Percentiles rank a stretch among this genome's conserved stretches.
These are phyloP conservation scores for Ametastegia equiseti DNA, from an alignment of 2,888 invertebrate genomes.

Conservation along the genomic window DNA sequence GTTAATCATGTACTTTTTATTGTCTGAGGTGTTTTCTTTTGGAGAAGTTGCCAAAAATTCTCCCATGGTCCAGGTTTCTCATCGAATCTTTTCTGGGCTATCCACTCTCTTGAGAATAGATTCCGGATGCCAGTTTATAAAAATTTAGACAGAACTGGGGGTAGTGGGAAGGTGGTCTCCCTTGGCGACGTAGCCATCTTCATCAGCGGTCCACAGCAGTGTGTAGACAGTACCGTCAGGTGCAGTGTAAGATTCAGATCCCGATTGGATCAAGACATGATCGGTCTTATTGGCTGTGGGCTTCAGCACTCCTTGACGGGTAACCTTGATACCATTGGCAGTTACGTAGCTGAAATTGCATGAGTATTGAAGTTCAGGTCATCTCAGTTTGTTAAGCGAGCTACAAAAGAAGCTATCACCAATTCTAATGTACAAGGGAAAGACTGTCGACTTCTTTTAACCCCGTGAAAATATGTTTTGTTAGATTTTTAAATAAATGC, in stretches of 20 bases:
- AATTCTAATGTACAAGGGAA: neutral
- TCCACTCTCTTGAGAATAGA: neutral
- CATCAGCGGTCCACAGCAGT: constrained; percentile 24
- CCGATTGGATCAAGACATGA: constrained; percentile 27
- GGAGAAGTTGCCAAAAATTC: neutral
- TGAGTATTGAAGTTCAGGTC: neutral
- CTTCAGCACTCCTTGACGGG: constrained; percentile 25
- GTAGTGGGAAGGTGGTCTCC: constrained; percentile 34
- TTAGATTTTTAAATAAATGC: no score
- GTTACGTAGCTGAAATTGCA: constrained; percentile 5
- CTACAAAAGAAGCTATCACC: neutral
- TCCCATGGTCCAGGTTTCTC: neutral
- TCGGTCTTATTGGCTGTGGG: constrained; percentile 19
- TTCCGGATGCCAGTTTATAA: neutral
- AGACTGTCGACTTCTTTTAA: neutral
- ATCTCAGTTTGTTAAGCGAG: neutral
- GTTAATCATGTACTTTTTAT: neutral
- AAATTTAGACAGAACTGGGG: neutral
- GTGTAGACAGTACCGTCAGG: constrained; percentile 18
- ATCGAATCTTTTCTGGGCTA: neutral
- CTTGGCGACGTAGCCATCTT: constrained; percentile 19
- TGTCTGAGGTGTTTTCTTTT: neutral
- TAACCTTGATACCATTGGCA: constrained; percentile 15
- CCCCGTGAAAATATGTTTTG: no score
- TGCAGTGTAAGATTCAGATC: constrained; percentile 27